Conservation (phyloP, 2,797 vertebrate species). For the Australoheros facetus region DNA sequence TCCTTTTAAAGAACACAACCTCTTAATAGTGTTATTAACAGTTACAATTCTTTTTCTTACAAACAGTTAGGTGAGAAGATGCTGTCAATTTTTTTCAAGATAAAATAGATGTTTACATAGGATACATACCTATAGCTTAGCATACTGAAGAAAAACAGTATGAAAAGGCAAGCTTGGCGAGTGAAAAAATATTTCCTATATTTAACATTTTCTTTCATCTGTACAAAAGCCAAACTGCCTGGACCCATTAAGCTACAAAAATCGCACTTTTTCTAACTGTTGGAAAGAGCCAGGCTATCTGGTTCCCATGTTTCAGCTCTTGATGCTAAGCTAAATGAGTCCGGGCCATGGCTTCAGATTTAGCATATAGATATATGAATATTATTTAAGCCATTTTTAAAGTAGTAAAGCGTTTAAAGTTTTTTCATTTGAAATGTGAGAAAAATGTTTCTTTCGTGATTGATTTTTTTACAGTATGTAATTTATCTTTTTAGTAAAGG, state of each 20-base stretch:
- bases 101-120: not conserved
- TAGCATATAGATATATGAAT: not conserved
- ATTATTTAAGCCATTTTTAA: not conserved
- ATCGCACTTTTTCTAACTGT: not conserved
- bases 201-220: not conserved
- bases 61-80: not conserved
- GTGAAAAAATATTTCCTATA: not conserved
- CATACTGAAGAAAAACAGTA: not conserved
- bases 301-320: not conserved
- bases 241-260: not conserved
- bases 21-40: not conserved
- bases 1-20: not conserved
- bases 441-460: fast-evolving
- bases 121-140: not conserved
- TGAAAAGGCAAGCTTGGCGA: not conserved
- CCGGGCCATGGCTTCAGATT: not conserved
- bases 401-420: not conserved
- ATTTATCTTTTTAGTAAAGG: too few species aligned
- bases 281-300: not conserved
- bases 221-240: not conserved
- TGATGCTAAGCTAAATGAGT: not conserved
- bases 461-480: not conserved
- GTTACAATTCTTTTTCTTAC: not conserved
- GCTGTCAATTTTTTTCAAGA: not conserved
- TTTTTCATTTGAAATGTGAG: not conserved